phyloP scores from a whole-genome alignment of 1,140 invertebrate species.

The Drosophila mojavensis region DNA sequence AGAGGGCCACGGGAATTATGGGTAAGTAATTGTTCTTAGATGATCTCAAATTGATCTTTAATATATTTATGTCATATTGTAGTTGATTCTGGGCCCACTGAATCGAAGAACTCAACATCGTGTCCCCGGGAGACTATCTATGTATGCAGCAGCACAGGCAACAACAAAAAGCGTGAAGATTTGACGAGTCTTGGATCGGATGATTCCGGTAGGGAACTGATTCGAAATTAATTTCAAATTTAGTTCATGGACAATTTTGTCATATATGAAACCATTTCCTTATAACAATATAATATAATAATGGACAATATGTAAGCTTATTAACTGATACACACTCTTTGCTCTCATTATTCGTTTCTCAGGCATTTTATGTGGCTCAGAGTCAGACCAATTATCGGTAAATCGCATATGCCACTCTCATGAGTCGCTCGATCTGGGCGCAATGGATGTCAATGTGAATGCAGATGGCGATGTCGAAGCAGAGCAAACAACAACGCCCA shows the following conservation, averaged over 20 bases:
- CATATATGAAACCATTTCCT: constrained; percentile 1
- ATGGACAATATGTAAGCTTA: constrained; percentile 58
- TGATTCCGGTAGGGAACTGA: constrained; percentile 87
- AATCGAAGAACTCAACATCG: neutral
- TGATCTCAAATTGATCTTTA: neutral
- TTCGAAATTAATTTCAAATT: neutral
- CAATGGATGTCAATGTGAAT: constrained; percentile 86
- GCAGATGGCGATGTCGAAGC: constrained; percentile 68
- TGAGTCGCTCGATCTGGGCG: constrained; percentile 89
- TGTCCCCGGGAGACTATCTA: constrained; percentile 38
- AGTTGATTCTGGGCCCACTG: constrained; percentile 66
- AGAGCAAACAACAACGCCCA: constrained; percentile 37
- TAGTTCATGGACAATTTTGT: neutral
- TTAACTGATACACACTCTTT: constrained; percentile 21
- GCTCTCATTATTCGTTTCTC: neutral
- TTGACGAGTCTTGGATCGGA: constrained; percentile 92
- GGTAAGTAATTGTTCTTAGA: constrained; percentile 18
- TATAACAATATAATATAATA: no score
- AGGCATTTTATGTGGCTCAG: constrained; percentile 90
- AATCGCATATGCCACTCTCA: constrained; percentile 85
- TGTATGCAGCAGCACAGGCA: constrained; percentile 16
- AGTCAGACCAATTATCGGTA: constrained; percentile 85
- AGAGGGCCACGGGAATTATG: constrained; percentile 1
- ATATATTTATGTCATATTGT: neutral
- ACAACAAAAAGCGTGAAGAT: constrained; percentile 86